Percentiles rank a stretch among this genome's conserved stretches.
phyloP scores from a whole-genome alignment of 2,797 vertebrate genomes.

The Synaphobranchus kaupii region DNA sequence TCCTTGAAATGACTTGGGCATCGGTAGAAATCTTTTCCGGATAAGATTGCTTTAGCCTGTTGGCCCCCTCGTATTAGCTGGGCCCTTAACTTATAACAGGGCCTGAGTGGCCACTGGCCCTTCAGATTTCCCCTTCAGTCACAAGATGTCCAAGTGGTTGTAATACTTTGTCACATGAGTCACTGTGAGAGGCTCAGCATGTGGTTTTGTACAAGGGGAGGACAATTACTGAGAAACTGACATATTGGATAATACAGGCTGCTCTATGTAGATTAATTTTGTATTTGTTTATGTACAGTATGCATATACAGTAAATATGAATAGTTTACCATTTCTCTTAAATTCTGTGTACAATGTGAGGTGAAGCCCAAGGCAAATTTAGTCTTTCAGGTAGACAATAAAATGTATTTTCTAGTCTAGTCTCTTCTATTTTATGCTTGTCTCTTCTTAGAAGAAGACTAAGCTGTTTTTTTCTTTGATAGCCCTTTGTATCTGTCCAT shows the following conservation, averaged over 20 bases:
- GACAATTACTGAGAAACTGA: neutral
- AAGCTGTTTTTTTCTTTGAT: neutral
- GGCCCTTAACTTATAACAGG: neutral
- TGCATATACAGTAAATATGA: no score
- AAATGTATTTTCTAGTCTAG: neutral
- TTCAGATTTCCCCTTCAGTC: no score
- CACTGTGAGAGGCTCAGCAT: no score
- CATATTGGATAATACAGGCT: no score
- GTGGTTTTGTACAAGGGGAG: no score
- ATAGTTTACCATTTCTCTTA: no score
- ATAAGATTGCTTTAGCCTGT: neutral
- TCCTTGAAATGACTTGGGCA: neutral
- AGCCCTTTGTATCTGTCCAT: neutral
- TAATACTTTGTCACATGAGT: no score
- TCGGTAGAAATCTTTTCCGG: neutral
- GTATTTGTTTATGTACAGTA: no score
- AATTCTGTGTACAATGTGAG: no score
- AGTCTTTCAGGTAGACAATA: no score
- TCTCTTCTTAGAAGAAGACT: neutral
- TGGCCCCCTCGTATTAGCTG: neutral
- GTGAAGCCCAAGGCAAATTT: no score
- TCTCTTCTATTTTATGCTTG: neutral
- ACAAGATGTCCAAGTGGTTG: neutral
- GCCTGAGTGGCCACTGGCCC: neutral
- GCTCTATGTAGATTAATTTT: no score